These are phyloP conservation scores for Dryocosmus kuriphilus DNA, from an alignment of 2,888 invertebrate genomes.

Conservation along the genomic window DNA sequence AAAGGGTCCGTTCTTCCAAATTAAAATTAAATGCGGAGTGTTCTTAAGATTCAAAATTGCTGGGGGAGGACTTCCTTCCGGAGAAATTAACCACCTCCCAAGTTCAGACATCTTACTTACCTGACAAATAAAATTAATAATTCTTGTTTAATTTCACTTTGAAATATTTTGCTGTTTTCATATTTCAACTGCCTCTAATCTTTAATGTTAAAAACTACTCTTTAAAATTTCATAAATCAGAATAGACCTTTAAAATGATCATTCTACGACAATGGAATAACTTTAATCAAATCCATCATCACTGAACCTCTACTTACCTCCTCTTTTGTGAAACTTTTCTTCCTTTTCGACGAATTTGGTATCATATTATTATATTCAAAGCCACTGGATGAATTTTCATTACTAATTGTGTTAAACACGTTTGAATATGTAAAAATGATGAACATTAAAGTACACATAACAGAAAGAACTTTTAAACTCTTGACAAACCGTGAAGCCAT, in stretches of 20 bases:
- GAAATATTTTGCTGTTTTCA: too few species aligned
- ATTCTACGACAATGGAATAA: too few species aligned
- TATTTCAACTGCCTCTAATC: too few species aligned
- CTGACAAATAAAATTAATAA: neutral
- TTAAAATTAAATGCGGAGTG: slow-evolving; percentile 78
- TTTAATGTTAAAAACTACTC: too few species aligned
- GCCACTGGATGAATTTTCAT: neutral
- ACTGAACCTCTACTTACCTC: slow-evolving; percentile 3
- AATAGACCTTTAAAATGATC: too few species aligned
- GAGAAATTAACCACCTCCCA: slow-evolving; percentile 75
- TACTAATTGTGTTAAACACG: neutral
- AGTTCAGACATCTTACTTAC: slow-evolving; percentile 59
- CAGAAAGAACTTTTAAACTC: neutral
- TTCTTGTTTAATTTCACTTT: neutral
- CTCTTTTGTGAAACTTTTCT: neutral
- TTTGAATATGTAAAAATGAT: neutral
- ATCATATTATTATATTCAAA: neutral
- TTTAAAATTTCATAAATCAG: too few species aligned
- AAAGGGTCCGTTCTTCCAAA: slow-evolving; percentile 82
- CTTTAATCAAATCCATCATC: neutral
- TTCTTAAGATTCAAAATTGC: slow-evolving; percentile 42
- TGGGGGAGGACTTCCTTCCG: slow-evolving; percentile 68
- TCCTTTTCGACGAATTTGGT: neutral
- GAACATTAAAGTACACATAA: neutral
- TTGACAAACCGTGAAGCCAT: slow-evolving; percentile 5